phyloP scores from a whole-genome alignment of 2,797 vertebrate species.

The Tragelaphus oryx region DNA sequence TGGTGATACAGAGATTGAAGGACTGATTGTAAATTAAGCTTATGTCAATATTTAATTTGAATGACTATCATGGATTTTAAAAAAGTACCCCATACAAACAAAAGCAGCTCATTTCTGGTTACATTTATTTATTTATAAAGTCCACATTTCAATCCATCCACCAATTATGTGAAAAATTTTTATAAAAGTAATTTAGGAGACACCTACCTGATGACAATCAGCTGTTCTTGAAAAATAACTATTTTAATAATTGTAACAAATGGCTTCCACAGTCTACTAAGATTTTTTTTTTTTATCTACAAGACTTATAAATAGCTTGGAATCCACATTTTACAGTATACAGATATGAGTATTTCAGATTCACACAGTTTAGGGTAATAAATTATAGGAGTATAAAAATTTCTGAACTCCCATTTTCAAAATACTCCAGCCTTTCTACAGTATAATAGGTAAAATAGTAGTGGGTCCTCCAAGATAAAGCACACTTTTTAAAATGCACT shows the following conservation, averaged over 20 bases:
- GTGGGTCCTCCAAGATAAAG: neutral
- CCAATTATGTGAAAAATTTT: neutral
- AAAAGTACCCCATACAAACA: neutral
- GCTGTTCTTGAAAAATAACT: neutral
- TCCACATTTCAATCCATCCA: neutral
- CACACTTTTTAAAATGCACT: neutral
- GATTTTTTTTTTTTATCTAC: neutral
- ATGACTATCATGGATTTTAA: neutral
- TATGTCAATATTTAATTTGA: neutral
- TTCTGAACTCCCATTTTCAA: conserved; percentile 10
- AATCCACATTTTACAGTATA: neutral
- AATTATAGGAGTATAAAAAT: neutral
- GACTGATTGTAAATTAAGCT: neutral
- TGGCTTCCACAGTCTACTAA: neutral
- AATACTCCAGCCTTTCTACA: neutral
- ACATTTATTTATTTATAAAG: neutral
- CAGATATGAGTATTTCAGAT: neutral
- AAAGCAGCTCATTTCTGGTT: neutral
- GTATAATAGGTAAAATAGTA: neutral
- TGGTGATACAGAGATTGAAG: neutral
- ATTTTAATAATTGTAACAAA: neutral
- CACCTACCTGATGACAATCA: neutral
- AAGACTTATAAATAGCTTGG: conserved; percentile 12
- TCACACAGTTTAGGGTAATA: neutral
- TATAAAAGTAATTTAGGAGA: neutral